Conservation (phyloP, 64 coral and sea anemone species). For the Acropora yongei region DNA sequence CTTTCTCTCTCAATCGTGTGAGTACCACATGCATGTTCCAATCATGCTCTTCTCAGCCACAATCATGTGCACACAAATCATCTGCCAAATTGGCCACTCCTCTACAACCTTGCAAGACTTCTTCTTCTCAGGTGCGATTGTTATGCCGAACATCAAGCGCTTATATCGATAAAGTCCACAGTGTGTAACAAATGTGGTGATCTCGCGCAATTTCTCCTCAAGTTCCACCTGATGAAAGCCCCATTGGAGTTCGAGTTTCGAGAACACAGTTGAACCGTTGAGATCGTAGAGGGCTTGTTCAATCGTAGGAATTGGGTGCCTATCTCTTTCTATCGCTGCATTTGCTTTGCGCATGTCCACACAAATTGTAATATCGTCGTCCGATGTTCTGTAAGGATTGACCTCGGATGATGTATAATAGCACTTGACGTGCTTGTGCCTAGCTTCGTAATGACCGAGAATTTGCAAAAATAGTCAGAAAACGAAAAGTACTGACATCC, state of each 20-base stretch:
- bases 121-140: background rate
- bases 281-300: background rate
- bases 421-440: no score
- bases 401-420: no score
- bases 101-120: slow-evolving; percentile 28
- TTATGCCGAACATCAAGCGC: background rate
- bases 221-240: background rate
- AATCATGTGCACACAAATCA: slow-evolving; percentile 17
- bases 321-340: background rate
- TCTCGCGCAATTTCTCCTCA: background rate
- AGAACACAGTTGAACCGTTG: background rate
- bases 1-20: background rate
- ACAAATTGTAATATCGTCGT: background rate
- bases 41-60: slow-evolving; percentile 14
- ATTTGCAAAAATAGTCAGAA: no score
- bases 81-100: slow-evolving; percentile 7
- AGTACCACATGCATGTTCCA: background rate
- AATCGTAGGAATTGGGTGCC: background rate
- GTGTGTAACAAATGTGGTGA: background rate
- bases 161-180: background rate
- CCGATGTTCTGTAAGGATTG: no score
- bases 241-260: background rate
- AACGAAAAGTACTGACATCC: no score
- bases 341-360: background rate
- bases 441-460: no score